Conservation (phyloP, 2,113 vertebrate species). For the Tinamus guttatus region DNA sequence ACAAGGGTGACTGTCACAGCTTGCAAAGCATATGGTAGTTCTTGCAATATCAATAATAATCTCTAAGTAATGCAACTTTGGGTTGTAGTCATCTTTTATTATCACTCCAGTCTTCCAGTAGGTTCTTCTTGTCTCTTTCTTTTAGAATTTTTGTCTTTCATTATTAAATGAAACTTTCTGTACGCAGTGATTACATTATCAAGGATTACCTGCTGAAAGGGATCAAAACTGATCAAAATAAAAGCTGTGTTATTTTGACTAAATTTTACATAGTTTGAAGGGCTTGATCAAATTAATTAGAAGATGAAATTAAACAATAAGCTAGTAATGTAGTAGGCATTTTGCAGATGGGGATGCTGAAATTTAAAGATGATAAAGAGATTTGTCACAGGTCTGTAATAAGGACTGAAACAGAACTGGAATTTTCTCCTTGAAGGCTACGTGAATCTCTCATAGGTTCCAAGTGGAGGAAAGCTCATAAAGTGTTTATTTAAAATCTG, state of each 20-base stretch:
- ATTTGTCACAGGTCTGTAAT: neutral
- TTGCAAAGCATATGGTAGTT: constrained; percentile 71
- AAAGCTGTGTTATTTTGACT: neutral
- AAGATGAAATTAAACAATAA: constrained; percentile 32
- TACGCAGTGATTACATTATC: constrained; percentile 39
- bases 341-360: constrained; percentile 19
- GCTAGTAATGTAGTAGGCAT: neutral
- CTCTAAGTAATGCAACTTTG: constrained; percentile 57
- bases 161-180: constrained; percentile 34
- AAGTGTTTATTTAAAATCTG: constrained; percentile 41
- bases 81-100: constrained; percentile 61
- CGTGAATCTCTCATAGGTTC: neutral
- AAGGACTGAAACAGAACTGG: neutral
- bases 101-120: constrained; percentile 47
- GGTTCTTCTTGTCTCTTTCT: constrained; percentile 25
- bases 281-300: constrained; percentile 38
- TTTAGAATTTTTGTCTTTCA: constrained; percentile 44
- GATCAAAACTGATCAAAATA: constrained; percentile 48
- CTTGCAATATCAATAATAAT: constrained; percentile 66
- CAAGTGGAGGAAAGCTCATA: neutral
- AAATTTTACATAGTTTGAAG: constrained; percentile 16
- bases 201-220: constrained; percentile 53
- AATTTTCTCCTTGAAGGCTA: constrained; percentile 8
- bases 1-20: constrained; percentile 66
- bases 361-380: neutral